Evolutionary conservation across 2,797 vertebrate genomes (phyloP), one percentile per base, ranked within the genome.

Genomic region (Gymnodraco acuticeps): DNA sequence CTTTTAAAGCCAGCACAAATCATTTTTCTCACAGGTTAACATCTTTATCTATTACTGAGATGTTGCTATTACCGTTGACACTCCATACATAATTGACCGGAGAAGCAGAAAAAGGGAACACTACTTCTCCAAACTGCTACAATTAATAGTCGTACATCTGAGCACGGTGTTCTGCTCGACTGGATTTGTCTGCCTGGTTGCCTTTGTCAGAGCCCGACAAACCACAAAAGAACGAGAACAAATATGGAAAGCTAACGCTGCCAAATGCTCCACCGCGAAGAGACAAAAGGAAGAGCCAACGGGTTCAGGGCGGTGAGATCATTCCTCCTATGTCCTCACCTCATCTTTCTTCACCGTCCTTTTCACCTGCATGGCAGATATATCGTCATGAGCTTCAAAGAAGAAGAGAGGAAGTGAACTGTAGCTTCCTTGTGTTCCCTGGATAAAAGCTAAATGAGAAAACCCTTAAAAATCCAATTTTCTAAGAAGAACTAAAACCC

Each of bases 151-250:
- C 82, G 84, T 82, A 87, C 84, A 88, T 88, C 83, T 67, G 78
- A 84, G 74, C 75, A 20, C 43, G 38, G 65, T 68, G 90, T 92
- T 90, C 86, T 66, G 89, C 91, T 83, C 74, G 75, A 89, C 83
- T 89, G 86, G 78, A 74, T 86, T 82, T 82, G 78, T 88, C 89
- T 86, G 85, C 84, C 81, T 73, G 80, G 82, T 84, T 71, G 56
- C 78, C 65, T 91, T 86, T 87, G 85, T 90, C 80, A 82, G 75
- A 56, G 50, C 53, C 63, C 16, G 31, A 58, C 67, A 77, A 74
- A 77, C 75, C 66, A 56, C 79, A 77, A 68, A 73, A 80, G 68
- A 81, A 72, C 81, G 66, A 81, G 23, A 76, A 70, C 87, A 72
- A 61, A 84, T 78, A 80, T 76, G 70, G 64, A 75, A 71, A 76